These are phyloP conservation scores for Bostrychus sinensis DNA, from an alignment of 2,113 vertebrate species.

Conservation along the genomic window DNA sequence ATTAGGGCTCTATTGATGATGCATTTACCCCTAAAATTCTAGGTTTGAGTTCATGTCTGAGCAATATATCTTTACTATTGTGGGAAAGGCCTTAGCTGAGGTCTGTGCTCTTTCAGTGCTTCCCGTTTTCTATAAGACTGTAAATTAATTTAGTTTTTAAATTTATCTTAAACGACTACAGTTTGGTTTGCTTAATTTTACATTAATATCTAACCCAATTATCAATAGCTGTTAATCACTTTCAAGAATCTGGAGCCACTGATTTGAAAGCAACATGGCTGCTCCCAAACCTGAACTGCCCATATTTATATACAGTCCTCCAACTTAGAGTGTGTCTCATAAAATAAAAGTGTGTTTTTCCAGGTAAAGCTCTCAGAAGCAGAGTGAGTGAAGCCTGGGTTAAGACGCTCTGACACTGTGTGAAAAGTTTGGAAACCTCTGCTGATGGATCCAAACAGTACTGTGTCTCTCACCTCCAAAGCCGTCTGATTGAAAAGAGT, in stretches of 20 bases:
- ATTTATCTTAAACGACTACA: no score
- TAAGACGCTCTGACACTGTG: slow-evolving; percentile 47
- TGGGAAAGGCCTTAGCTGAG: no score
- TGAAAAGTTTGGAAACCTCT: slow-evolving; percentile 52
- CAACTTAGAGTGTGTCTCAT: slow-evolving; percentile 20
- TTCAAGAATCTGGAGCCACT: background rate
- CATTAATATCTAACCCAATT: no score
- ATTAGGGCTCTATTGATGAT: no score
- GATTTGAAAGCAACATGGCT: background rate
- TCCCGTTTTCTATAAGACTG: no score
- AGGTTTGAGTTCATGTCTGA: no score
- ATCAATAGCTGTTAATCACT: no score
- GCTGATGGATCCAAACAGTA: slow-evolving; percentile 50
- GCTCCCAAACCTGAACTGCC: background rate
- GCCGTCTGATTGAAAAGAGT: slow-evolving; percentile 89
- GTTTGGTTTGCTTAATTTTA: no score
- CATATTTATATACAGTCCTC: background rate
- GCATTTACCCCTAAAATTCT: no score
- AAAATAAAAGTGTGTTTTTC: slow-evolving; percentile 9
- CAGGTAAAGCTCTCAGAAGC: slow-evolving; percentile 32
- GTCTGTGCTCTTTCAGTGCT: no score
- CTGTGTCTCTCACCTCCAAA: slow-evolving; percentile 79
- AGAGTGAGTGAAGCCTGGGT: slow-evolving; percentile 17
- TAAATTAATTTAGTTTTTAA: no score
- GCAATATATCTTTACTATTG: no score